Evolutionary conservation across 2,113 vertebrate species (phyloP).

Genomic region (Panurus biarmicus): DNA sequence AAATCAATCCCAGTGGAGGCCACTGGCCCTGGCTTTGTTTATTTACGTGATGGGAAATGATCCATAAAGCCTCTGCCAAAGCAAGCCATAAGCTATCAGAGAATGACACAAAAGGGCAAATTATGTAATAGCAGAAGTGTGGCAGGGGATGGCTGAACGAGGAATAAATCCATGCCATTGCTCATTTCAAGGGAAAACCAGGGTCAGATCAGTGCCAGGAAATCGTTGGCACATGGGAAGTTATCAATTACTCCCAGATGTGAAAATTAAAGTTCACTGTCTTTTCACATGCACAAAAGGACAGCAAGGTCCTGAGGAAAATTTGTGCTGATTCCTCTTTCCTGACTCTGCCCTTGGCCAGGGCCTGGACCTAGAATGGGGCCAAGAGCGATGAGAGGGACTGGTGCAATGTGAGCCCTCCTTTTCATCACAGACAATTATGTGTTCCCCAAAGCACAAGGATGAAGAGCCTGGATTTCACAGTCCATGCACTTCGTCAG

Average conservation of each 20-base stretch:
- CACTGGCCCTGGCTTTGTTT: neutral
- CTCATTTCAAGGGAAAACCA: neutral
- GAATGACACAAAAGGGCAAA: neutral
- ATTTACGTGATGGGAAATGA: neutral
- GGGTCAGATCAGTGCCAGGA: neutral
- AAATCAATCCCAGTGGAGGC: neutral
- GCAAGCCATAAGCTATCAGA: neutral
- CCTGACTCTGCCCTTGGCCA: neutral
- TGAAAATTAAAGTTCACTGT: fast-evolving
- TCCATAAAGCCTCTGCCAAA: neutral
- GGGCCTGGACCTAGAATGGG: neutral
- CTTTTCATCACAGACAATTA: neutral
- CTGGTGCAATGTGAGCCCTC: neutral
- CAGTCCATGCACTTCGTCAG: neutral
- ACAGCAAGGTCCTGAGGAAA: neutral
- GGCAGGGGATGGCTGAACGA: neutral
- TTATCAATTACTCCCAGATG: neutral
- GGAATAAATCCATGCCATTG: neutral
- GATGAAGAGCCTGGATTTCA: neutral
- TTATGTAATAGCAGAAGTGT: neutral
- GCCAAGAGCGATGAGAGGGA: neutral
- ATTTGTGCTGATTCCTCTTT: neutral
- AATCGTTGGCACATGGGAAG: neutral
- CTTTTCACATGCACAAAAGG: too few species aligned
- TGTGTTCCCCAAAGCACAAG: neutral